Base-by-base conservation (phyloP, 2,797 vertebrate species). In the Eospalax fontanierii region DNA sequence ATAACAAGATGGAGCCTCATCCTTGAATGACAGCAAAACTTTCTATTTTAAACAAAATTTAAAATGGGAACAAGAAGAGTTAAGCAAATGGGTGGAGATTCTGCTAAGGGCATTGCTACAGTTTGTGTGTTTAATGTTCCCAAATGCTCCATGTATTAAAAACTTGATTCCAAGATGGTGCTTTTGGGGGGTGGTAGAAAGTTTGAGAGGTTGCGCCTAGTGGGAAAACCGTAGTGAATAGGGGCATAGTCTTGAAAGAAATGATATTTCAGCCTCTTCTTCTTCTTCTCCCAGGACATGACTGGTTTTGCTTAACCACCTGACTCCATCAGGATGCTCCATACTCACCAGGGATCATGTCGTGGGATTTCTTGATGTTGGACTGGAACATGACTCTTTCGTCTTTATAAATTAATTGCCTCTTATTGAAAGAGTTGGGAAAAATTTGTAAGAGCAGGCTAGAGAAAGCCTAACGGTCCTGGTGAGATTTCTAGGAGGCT, bases 1-100 rank as follows among this genome's bases (percentile, higher is more conserved):
- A 24, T 33, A 85, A 83, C 26, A 40, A 71, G 28, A 90, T 66
- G 66, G 66, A 68, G 26, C 2, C 5, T 80, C 40, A 30, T 84
- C n/a, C 24, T 65, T 65, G 61, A 89, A 91, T 70, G 84, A 35
- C 8, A 66, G 33, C 59, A 66, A 78, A 28, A 28, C 15, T 16
- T 71, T 70, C 33, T 82, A 26, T 89, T 59, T 82, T 38, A 86
- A 35, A 91, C 22, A 50, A 93, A 92, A 91, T 71, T 71, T 57
- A 65, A 95, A 93, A 57, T 33, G 40, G 16, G 57, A 88, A 74
- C 81, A 38, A 22, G 33, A 43, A 19, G 1, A 0, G n/a, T 61
- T 73, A 46, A 86, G 61, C 40, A 80, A 35, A 78, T n/a, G 18
- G 26, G 26, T 33, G 12, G 30, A 79, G 38, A 30, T 57, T 40